These are phyloP conservation scores for Ceryle rudis DNA, from an alignment of 2,797 vertebrate species.

Conservation along the genomic window DNA sequence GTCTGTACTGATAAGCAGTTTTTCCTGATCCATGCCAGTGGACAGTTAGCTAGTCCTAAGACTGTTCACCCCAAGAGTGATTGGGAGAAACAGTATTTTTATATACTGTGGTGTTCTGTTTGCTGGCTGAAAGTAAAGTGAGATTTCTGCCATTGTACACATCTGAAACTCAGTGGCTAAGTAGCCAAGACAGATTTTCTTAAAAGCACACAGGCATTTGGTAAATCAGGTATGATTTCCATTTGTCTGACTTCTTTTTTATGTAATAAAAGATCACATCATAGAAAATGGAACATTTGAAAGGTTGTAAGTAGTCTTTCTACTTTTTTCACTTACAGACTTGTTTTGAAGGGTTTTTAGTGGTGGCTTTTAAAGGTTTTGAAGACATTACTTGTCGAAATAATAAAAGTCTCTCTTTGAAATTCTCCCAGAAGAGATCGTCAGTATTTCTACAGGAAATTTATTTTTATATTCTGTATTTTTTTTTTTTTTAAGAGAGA, in stretches of 20 bases:
- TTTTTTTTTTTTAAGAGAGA: background rate
- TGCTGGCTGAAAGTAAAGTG: background rate
- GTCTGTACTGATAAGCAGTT: background rate
- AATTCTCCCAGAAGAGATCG: background rate
- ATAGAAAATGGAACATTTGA: background rate
- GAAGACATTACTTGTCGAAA: background rate
- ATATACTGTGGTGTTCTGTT: background rate
- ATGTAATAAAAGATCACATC: background rate
- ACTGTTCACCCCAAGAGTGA: fast-evolving
- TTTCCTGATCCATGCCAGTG: background rate
- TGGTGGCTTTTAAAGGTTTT: background rate
- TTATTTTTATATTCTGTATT: constrained; percentile 27
- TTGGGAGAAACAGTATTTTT: background rate
- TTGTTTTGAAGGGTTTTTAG: background rate
- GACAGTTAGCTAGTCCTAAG: background rate
- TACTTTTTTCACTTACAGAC: background rate
- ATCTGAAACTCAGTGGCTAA: background rate
- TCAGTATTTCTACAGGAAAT: background rate
- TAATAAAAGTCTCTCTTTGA: background rate
- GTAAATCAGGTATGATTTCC: background rate
- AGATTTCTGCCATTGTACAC: background rate
- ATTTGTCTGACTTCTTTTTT: background rate
- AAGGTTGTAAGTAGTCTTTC: background rate
- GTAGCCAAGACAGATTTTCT: background rate
- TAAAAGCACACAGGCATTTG: background rate